A percentile compares a stretch with the other conserved stretches of the same genome.
Evolutionary conservation across 2,113 vertebrate genomes (phyloP).

Genomic region (Oenanthe oenanthe): DNA sequence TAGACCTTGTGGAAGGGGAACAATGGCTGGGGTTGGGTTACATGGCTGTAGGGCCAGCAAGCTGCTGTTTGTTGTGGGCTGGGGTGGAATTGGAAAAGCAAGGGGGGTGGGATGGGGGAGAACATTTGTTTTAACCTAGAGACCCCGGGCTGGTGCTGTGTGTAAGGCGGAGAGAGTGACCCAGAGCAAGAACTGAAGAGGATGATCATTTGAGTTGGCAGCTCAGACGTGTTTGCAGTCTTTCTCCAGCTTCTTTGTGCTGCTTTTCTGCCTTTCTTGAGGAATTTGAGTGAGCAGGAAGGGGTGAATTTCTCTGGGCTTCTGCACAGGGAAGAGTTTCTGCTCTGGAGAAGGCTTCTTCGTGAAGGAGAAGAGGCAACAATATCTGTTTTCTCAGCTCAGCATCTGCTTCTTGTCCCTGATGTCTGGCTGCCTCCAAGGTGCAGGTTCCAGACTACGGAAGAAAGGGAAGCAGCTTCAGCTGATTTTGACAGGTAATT

Average conservation of each 20-base stretch:
- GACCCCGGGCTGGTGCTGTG: not conserved
- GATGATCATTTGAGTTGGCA: constrained; percentile 29
- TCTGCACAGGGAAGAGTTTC: not conserved
- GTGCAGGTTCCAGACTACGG: not conserved
- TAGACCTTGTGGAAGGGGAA: constrained; percentile 64
- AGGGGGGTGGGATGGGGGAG: constrained; percentile 28
- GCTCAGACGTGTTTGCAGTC: not conserved
- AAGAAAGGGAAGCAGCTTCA: constrained; percentile 52
- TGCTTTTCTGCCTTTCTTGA: not conserved
- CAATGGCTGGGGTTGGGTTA: constrained; percentile 75
- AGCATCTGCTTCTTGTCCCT: not conserved
- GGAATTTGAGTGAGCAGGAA: not conserved
- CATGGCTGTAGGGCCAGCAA: constrained; percentile 66
- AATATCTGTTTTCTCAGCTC: not conserved
- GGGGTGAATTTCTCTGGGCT: not conserved
- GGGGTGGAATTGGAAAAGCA: constrained; percentile 52
- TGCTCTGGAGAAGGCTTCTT: not conserved
- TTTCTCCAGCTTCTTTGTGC: constrained; percentile 26
- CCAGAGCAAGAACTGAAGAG: not conserved
- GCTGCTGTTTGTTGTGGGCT: constrained; percentile 65
- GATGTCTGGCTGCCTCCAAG: constrained; percentile 45
- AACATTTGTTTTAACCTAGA: constrained; percentile 66
- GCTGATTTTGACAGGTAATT: constrained; percentile 61
- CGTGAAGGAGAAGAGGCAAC: not conserved
- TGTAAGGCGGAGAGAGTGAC: not conserved